Conservation (phyloP, 30 jellyfish, hydroid and myxozoan species). For the Aurelia sp. region DNA sequence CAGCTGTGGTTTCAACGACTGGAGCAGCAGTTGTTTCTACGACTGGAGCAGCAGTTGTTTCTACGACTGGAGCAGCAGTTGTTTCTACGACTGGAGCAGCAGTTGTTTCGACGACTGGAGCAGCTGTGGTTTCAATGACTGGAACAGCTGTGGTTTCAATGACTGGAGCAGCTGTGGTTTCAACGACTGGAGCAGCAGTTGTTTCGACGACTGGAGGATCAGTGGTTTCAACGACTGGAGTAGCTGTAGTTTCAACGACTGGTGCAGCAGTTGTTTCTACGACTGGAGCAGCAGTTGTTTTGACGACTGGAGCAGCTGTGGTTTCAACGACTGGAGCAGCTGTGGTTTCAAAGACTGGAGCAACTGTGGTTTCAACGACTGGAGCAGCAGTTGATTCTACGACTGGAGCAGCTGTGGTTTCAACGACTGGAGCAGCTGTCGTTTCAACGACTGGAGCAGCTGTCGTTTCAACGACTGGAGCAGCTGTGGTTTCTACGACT, state of each 20-base stretch:
- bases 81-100: conserved; percentile 9
- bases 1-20: conserved; percentile 58
- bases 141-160: conserved; percentile 2
- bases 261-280: conserved; percentile 14
- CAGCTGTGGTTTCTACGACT: too few relatives aligned
- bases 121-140: conserved; percentile 9
- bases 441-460: too few relatives aligned
- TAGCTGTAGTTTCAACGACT: too few relatives aligned
- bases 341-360: neutral
- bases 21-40: conserved; percentile 48
- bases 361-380: too few relatives aligned
- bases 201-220: too few relatives aligned
- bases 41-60: conserved; percentile 31
- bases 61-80: conserved; percentile 1
- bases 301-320: conserved; percentile 26
- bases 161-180: too few relatives aligned
- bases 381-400: too few relatives aligned
- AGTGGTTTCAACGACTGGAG: too few relatives aligned
- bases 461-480: too few relatives aligned
- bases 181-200: too few relatives aligned
- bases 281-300: conserved; percentile 24
- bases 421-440: too few relatives aligned
- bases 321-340: conserved; percentile 17
- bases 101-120: conserved; percentile 40
- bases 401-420: too few relatives aligned